These are phyloP conservation scores for Empis livida DNA, from an alignment of 2,888 invertebrate species.

Conservation along the genomic window DNA sequence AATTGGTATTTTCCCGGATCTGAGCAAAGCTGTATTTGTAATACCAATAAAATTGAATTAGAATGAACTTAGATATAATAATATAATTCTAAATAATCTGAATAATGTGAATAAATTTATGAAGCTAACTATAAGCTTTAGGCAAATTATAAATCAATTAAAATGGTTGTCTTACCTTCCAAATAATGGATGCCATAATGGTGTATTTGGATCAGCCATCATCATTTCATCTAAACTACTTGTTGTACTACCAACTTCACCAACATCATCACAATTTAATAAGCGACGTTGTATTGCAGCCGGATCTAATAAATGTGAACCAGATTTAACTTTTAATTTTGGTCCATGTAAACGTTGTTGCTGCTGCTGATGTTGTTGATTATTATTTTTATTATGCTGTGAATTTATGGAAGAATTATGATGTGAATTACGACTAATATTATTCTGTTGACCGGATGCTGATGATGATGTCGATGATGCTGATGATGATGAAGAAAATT, in stretches of 20 bases:
- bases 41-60: too few relatives aligned
- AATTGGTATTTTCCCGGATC: too few relatives aligned
- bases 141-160: too few relatives aligned
- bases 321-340: slow-evolving; percentile 42
- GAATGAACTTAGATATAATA: too few relatives aligned
- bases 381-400: slow-evolving; percentile 5
- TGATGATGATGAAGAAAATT: slow-evolving; percentile 6
- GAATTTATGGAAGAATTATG: neutral
- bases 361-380: slow-evolving; percentile 36
- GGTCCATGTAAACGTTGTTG: slow-evolving; percentile 30
- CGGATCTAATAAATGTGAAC: slow-evolving; percentile 42
- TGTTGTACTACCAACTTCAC: slow-evolving; percentile 53
- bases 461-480: slow-evolving; percentile 10
- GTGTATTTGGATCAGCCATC: slow-evolving; percentile 46
- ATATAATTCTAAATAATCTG: too few relatives aligned
- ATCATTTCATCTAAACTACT: slow-evolving; percentile 42
- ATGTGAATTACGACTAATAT: neutral
- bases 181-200: slow-evolving; percentile 75
- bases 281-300: slow-evolving; percentile 37
- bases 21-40: too few relatives aligned
- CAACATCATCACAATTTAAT: slow-evolving; percentile 37
- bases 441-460: slow-evolving; percentile 1
- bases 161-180: slow-evolving; percentile 65
- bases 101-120: too few relatives aligned
- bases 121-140: too few relatives aligned